Evolutionary conservation across 2,113 vertebrate genomes (phyloP), one percentile per base, ranked within the genome.

Genomic region (Hippocampus abdominalis): DNA sequence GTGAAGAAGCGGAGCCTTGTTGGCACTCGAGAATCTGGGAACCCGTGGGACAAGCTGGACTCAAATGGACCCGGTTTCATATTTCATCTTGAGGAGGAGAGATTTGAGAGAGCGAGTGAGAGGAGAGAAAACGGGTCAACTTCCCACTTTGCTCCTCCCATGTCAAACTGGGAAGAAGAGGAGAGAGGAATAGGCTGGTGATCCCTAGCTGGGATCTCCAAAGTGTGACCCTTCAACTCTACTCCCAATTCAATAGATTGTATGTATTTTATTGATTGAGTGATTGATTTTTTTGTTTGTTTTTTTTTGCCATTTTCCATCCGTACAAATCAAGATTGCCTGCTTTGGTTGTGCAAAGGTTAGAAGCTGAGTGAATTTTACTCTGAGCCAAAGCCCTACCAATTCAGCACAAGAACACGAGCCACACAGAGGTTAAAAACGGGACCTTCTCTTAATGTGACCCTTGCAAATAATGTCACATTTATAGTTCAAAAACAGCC

Each of bases 41-140:
- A 67, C 82, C 74, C 62, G 66, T 72, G 74, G 78, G 79, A 86
- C 76, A 80, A 81, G 81, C 69, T 78, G 70, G 79, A 77, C 80
- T 83, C 72, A 87, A 80, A 69, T 82, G 82, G 84, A 65, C 67
- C 74, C 80, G 90, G 91, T 92, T 79, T 93, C 92, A 88, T 72
- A 83, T 93, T 92, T 90, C 91, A 81, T 68, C 66, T 66, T 66
- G 71, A 89, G 87, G 74, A 78, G 73, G 71, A 65, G 76, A 40
- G 59, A 72, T 32, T 32, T 7, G 9, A 66, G 40, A n/a, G 40
- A 46, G 23, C 16, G 39, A 21, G 12, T 59, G 83, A 86, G 64
- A 68, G 51, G 12, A 62, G 32, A 15, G 9, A 66, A 85, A 85
- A 69, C 76, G 84, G 84, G 77, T 85, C 76, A 85, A 66, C 46